These are phyloP conservation scores for Stomorhina lunata DNA, from an alignment of 2,888 invertebrate genomes.

Conservation along the genomic window DNA sequence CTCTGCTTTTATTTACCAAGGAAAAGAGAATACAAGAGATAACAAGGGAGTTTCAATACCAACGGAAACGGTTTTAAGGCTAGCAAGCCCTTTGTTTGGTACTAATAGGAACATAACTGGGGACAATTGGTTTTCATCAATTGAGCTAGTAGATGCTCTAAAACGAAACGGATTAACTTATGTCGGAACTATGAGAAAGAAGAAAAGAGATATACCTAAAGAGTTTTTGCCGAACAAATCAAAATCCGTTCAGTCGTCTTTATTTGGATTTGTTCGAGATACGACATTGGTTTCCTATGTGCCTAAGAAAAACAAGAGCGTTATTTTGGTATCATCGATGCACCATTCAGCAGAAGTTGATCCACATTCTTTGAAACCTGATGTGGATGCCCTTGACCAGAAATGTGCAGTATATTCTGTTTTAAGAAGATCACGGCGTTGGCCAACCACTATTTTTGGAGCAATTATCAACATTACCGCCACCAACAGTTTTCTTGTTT, in stretches of 20 bases:
- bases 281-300: background rate
- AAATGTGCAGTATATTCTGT: background rate
- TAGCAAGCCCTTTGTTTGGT: background rate
- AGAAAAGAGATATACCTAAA: background rate
- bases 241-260: background rate
- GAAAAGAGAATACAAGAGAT: background rate
- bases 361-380: slow-evolving; percentile 8
- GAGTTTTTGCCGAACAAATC: background rate
- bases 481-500: background rate
- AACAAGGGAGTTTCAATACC: background rate
- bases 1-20: background rate
- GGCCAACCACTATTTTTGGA: slow-evolving; percentile 11
- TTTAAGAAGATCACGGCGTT: slow-evolving; percentile 9
- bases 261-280: background rate
- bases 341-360: slow-evolving; percentile 12
- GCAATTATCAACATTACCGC: slow-evolving; percentile 7
- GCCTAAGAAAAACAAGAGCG: background rate
- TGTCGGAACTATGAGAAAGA: background rate
- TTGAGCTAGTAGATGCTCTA: slow-evolving; percentile 19
- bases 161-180: slow-evolving; percentile 25
- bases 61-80: background rate
- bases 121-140: slow-evolving; percentile 24
- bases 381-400: slow-evolving; percentile 1
- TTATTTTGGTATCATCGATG: slow-evolving; percentile 17
- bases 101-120: slow-evolving; percentile 17